A percentile compares a stretch with the other conserved stretches of the same genome.
phyloP scores from a whole-genome alignment of 2,113 vertebrate genomes.

The Phaethornis superciliosus region DNA sequence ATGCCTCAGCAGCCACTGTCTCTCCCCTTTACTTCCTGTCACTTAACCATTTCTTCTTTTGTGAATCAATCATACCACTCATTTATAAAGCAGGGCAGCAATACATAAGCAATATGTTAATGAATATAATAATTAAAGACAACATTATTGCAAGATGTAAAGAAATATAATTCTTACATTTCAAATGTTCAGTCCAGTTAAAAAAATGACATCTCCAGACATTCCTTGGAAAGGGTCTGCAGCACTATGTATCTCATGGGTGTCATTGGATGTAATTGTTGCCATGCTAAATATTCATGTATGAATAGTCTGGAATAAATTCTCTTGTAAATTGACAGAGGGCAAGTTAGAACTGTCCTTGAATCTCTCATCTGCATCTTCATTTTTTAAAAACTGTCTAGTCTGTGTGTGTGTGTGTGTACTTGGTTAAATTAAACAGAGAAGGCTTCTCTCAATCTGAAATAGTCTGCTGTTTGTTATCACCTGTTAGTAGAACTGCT shows the following conservation, averaged over 20 bases:
- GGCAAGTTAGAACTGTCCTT: slow-evolving; percentile 78
- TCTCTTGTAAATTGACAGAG: slow-evolving; percentile 77
- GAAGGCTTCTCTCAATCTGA: neutral
- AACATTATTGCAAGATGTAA: neutral
- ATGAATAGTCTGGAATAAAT: slow-evolving; percentile 74
- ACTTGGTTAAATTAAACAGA: slow-evolving; percentile 47
- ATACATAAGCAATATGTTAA: neutral
- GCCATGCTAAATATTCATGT: slow-evolving; percentile 81
- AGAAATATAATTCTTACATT: slow-evolving; percentile 21
- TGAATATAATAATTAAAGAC: slow-evolving; percentile 24
- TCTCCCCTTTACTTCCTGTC: slow-evolving; percentile 57
- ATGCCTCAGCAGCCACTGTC: slow-evolving; percentile 48
- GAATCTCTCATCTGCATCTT: slow-evolving; percentile 75
- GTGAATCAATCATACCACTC: slow-evolving; percentile 49
- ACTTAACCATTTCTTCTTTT: slow-evolving; percentile 54
- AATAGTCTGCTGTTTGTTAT: neutral
- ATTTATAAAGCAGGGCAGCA: slow-evolving; percentile 20
- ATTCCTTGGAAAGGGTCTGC: slow-evolving; percentile 50
- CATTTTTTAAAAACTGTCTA: slow-evolving; percentile 74
- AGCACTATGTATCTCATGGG: slow-evolving; percentile 53
- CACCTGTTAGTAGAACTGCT: neutral
- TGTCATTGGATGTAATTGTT: slow-evolving; percentile 75
- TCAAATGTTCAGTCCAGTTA: slow-evolving; percentile 32
- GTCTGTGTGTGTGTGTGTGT: neutral
- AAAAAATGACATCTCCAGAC: slow-evolving; percentile 21